Evolutionary conservation across 2,888 invertebrate species (phyloP), one percentile per base, ranked within the genome.

Genomic region (Perdita meconis): DNA sequence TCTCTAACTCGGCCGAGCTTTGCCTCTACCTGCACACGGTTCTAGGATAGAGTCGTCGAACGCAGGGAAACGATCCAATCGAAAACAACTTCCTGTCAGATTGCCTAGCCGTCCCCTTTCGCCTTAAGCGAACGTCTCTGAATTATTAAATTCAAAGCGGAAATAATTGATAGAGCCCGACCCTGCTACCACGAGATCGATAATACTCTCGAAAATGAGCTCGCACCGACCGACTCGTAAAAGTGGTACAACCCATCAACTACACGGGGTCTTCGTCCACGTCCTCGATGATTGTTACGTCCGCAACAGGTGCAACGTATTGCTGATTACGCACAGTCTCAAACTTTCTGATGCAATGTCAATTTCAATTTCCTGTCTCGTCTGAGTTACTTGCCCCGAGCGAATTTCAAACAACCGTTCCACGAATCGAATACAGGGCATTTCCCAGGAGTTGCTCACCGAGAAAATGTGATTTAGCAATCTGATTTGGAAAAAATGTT

Each of bases 161-260:
- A 55, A 83, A 82, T 82, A 83, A 82, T 82, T 78, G 73, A 82
- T 83, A 47, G 22, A 70, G 6, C 44, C 56, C 22, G 22, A 60
- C 53, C 50, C 47, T 38, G 61, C 70, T 42, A 65, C 68, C 34
- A 67, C 8, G 40, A 60, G 71, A 83, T 84, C 82, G 78, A 83
- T 83, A 83, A 55, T 67, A 75, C 72, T 83, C 78, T 65, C 69
- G 81, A 72, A 83, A 83, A 84, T 75, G 71, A 81, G 61, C 19
- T 36, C 6, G 44, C 24, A 22, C 26, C 1, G 16, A 2, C 30
- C 19, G 8, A 3, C 22, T 24, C 2, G 60, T 5, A 36, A 1
- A 16, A 16, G 16, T 34, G 42, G 30, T 22, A 24, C 4, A n/a
- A n/a, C 57, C 40, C 40, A 10, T 24, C 44, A 26, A n/a, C 26